Evolutionary conservation across 1,140 invertebrate species (phyloP), one percentile per base, ranked within the genome.

Genomic region (Formica selysi): DNA sequence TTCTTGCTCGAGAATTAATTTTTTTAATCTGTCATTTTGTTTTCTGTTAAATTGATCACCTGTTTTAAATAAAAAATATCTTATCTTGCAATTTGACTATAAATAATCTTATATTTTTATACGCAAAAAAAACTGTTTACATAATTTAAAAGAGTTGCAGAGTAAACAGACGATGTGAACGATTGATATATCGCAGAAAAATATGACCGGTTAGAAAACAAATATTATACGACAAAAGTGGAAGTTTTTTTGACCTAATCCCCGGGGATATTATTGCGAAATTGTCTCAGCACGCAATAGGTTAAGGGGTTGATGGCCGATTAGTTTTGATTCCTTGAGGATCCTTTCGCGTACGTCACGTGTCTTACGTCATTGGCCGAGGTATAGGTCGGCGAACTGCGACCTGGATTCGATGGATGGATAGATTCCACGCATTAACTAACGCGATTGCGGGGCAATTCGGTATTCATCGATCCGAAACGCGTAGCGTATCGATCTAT

Each of bases 341-440:
- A 83, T 74, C 38, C 26, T 61, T 51, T 41, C 26, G 19, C 8
- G 29, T 59, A 79, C 79, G 64, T 88, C 62, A 68, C 78, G 13
- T 54, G 26, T 13, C 64, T 87, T 51, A 54, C 76, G 76, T 81
- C 87, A 74, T 79, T 29, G 68, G 67, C 51, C 51, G 51, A 44
- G 22, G 64, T 74, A 32, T 51, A 74, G 87, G 73, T 85, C 86
- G 51, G 71, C 62, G 80, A 88, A 89, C 80, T 79, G 73, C 44
- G 67, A 48, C 67, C 79, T 54, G 54, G 71, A 85, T 89, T 85
- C 81, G 67, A 83, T 32, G 57, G 73, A 83, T 29, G 65, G 76
- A 19, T 36, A 64, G 70, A 89, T 89, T 88, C 73, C 80, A 74
- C 57, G 68, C 57, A 85, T 85, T 67, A 78, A 85, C 86, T 64